Percentiles rank a stretch among this genome's conserved stretches.
Evolutionary conservation across 2,113 vertebrate genomes (phyloP).

Genomic region (Alaudala cheleensis): DNA sequence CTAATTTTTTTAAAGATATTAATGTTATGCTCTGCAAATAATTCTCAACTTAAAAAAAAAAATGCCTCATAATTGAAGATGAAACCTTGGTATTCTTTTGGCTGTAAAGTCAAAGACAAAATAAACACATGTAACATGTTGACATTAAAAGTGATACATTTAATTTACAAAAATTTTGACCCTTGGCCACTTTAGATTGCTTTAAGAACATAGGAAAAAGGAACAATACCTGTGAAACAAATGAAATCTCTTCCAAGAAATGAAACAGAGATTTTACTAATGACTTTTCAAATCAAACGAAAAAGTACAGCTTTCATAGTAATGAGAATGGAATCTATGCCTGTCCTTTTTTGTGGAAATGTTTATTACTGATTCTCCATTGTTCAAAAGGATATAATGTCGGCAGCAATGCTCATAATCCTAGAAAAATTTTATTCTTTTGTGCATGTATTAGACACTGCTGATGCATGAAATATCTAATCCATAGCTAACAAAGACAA

Average conservation of each 20-base stretch:
- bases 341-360: neutral
- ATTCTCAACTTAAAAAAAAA: neutral
- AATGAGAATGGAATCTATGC: neutral
- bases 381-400: slow-evolving; percentile 16
- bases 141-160: neutral
- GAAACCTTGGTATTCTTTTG: neutral
- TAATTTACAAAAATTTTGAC: neutral
- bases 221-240: neutral
- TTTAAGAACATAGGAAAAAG: neutral
- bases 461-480: slow-evolving; percentile 37
- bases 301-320: neutral
- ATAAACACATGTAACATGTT: neutral
- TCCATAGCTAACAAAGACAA: slow-evolving; percentile 46
- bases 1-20: neutral
- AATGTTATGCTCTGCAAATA: neutral
- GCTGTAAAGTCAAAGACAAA: neutral
- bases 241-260: neutral
- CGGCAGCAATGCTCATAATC: slow-evolving; percentile 27
- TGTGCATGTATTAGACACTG: neutral
- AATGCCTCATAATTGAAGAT: neutral
- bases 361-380: slow-evolving; percentile 19
- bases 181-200: neutral
- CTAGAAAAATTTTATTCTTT: slow-evolving; percentile 31
- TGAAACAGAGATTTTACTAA: neutral
- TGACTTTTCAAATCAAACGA: neutral